Evolutionary conservation across 2,113 vertebrate genomes (phyloP), one percentile per base, ranked within the genome.

Genomic region (Numenius arquata): DNA sequence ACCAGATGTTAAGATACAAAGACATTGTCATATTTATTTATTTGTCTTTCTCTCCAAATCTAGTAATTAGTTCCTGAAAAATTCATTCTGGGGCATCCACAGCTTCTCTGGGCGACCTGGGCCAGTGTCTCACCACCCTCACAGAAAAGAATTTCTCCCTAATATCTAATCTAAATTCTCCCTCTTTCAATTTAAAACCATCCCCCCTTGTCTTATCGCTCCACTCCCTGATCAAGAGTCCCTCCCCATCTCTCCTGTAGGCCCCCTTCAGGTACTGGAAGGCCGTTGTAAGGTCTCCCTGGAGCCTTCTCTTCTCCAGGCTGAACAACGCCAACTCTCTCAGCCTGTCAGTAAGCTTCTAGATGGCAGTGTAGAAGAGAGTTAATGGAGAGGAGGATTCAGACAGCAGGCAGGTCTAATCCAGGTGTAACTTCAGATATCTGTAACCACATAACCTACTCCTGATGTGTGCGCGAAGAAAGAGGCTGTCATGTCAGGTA

Each of bases 41-140:
- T 85, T 74, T 71, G 36, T 78, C n/a, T 93, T 85, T 88, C 30
- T 83, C 48, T 92, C 40, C 20, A 70, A 62, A 80, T 73, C 36
- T 66, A 34, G 71, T 88, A 85, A 83, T 90, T 93, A 88, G 53
- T 73, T 90, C 63, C 75, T 92, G 75, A 95, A 90, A 83, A 92
- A 80, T 8, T 73, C 5, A 41, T 80, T 90, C 36, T 27, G 14
- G 52, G 26, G 52, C 26, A 53, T 26, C 52, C 52, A 27, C 52
- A 53, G 52, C 52, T 53, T 29, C 52, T 53, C 52, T 29, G 52
- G 52, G 52, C 26, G 29, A 53, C 52, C 50, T 52, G 50, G 25
- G 14, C 50, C 52, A 53, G 52, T 4, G 2, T 29, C 26, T 53
- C 52, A 29, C 52, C 26, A 53, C 27, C 26, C 8, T 29, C 52